Percentiles rank a stretch among this genome's conserved stretches.
Conservation (phyloP, 2,113 vertebrate genomes). For the Empidonax traillii region DNA sequence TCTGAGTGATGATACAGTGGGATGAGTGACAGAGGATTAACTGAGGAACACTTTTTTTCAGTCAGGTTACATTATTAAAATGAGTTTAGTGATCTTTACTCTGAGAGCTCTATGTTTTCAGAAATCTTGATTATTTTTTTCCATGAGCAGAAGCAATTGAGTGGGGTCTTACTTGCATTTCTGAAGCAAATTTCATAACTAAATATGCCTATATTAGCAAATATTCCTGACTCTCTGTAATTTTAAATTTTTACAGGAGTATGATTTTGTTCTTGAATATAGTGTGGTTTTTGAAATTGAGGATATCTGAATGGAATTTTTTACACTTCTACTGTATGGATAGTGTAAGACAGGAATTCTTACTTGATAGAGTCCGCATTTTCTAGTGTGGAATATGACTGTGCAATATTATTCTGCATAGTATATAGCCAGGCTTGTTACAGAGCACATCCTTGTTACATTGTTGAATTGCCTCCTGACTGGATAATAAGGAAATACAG, state of each 20-base stretch:
- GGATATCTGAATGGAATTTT: not conserved
- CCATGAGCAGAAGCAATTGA: not conserved
- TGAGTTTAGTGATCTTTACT: not conserved
- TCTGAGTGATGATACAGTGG: conserved; percentile 3
- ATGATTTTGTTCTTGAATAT: not conserved
- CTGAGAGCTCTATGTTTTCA: not conserved
- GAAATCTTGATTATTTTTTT: not conserved
- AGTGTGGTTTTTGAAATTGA: not conserved
- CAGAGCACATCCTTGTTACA: not conserved
- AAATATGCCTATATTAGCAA: not conserved
- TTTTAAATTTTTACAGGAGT: not conserved
- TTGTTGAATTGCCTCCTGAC: not conserved
- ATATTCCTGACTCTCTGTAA: not conserved
- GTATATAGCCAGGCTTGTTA: not conserved
- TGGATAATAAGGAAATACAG: not conserved
- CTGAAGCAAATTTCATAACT: not conserved
- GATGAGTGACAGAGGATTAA: conserved; percentile 19
- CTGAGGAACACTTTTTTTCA: not conserved
- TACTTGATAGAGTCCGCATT: not conserved
- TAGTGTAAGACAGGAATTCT: not conserved
- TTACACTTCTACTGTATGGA: not conserved
- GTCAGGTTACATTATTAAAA: conserved; percentile 24
- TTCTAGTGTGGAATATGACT: not conserved
- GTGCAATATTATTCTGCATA: not conserved
- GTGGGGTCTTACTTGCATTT: not conserved